Conservation (phyloP, 2,888 invertebrate species). For the Eupithecia exiguata region DNA sequence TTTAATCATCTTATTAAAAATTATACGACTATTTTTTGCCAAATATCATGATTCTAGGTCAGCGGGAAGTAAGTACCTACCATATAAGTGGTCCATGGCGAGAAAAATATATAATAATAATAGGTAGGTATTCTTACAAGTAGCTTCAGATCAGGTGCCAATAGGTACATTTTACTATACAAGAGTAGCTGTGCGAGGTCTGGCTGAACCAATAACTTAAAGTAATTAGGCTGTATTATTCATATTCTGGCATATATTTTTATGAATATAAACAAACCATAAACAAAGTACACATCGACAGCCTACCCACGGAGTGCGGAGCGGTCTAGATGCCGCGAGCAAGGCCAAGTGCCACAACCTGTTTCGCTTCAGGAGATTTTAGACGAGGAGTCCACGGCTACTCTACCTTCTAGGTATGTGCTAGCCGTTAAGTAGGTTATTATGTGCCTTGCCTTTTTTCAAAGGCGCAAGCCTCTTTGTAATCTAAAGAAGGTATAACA, state of each 20-base stretch:
- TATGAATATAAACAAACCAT: slow-evolving; percentile 11
- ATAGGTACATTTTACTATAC: neutral
- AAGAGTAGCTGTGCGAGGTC: neutral
- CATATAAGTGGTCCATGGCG: no score
- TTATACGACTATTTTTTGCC: no score
- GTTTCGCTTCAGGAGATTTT: slow-evolving; percentile 52
- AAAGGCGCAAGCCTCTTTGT: no score
- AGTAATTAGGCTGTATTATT: neutral
- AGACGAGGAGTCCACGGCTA: slow-evolving; percentile 48
- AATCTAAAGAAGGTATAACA: no score
- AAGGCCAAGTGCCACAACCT: slow-evolving; percentile 66
- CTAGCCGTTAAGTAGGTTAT: no score
- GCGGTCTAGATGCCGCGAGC: slow-evolving; percentile 59
- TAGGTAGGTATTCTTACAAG: no score
- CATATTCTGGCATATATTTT: neutral
- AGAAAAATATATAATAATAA: no score
- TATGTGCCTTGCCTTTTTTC: no score
- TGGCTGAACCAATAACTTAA: neutral
- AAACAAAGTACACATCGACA: slow-evolving; percentile 29
- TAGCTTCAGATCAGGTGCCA: neutral
- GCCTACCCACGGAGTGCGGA: slow-evolving; percentile 23
- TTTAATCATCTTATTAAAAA: no score
- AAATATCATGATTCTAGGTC: no score
- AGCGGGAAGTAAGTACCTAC: no score
- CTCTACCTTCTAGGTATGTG: neutral